A percentile compares a stretch with the other conserved stretches of the same genome.
Conservation (phyloP, 2,888 invertebrate genomes). For the Cephus pygmeus region DNA sequence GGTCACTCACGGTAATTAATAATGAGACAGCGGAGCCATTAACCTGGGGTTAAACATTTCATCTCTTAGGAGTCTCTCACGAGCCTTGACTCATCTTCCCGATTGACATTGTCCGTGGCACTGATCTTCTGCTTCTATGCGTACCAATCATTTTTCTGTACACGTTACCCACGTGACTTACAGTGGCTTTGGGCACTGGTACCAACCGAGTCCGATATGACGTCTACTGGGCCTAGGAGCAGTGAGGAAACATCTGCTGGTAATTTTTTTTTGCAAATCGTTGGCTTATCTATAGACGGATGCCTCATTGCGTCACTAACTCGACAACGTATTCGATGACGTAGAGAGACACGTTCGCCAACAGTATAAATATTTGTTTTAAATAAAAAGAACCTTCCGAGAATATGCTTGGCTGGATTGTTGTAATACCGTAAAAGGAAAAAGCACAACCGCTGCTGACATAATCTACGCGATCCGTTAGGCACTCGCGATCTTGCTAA, state of each 20-base stretch:
- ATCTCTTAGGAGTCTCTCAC: background rate
- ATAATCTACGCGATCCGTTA: conserved; percentile 17
- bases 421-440: conserved; percentile 33
- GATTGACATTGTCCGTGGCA: background rate
- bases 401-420: background rate
- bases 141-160: background rate
- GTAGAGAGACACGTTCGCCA: conserved; percentile 29
- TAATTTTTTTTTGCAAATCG: background rate
- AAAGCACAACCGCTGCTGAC: conserved; percentile 31
- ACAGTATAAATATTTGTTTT: conserved; percentile 43
- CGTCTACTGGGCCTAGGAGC: background rate
- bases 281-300: conserved; percentile 8
- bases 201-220: background rate
- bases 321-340: conserved; percentile 42
- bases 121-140: background rate
- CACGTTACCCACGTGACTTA: background rate
- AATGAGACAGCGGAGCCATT: conserved; percentile 18
- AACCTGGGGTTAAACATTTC: conserved; percentile 6
- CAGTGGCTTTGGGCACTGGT: background rate
- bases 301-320: conserved; percentile 40
- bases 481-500: conserved; percentile 27
- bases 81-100: background rate
- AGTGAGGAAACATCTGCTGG: background rate
- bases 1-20: conserved; percentile 44
- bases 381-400: conserved; percentile 21